Percentiles rank a stretch among this genome's conserved stretches.
phyloP scores from a whole-genome alignment of 92 coral and sea anemone genomes.

The Palythoa heliodiscus region DNA sequence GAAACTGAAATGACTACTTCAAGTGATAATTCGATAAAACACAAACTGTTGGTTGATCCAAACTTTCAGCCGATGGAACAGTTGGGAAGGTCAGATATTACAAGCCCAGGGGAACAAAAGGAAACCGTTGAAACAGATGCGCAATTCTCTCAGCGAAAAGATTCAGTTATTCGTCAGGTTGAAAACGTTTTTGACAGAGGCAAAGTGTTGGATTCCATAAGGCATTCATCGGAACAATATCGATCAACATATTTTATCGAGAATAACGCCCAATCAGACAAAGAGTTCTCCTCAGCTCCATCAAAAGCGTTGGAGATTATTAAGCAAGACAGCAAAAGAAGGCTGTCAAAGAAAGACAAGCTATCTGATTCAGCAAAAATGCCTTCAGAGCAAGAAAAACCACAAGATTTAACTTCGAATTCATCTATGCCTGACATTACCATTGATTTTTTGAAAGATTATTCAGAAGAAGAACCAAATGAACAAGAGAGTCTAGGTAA shows the following conservation, averaged over 20 bases:
- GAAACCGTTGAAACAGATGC: neutral
- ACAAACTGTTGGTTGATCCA: neutral
- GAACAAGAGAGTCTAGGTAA: neutral
- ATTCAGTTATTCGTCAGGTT: neutral
- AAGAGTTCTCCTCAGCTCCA: neutral
- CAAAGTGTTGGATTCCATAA: neutral
- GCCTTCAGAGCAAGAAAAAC: neutral
- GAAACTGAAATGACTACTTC: neutral
- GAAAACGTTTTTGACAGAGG: neutral
- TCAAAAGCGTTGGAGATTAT: neutral
- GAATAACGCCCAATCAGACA: neutral
- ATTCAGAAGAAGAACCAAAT: neutral
- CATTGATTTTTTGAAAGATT: neutral
- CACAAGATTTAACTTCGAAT: neutral
- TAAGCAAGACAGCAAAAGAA: neutral
- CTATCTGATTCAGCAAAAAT: neutral
- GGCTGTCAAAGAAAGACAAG: neutral
- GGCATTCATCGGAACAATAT: neutral
- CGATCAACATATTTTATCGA: neutral
- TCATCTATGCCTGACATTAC: neutral
- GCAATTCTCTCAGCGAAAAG: neutral
- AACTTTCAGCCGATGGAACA: neutral
- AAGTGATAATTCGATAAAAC: neutral
- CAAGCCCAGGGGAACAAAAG: neutral
- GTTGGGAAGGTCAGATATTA: neutral